These are phyloP conservation scores for Malurus melanocephalus DNA, from an alignment of 2,113 vertebrate genomes.

Conservation along the genomic window DNA sequence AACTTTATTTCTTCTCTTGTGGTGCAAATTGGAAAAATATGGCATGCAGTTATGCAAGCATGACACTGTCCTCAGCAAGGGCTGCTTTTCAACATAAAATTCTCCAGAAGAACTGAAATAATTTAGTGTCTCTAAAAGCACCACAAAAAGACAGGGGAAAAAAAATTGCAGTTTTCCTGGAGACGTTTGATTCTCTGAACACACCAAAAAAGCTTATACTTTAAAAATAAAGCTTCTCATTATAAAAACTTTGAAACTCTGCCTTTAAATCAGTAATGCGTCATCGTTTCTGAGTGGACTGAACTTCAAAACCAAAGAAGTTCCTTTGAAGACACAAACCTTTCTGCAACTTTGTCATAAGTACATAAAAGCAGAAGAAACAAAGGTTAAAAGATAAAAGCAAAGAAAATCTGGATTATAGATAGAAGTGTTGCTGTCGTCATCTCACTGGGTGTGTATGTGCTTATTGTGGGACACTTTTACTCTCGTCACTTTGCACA, in stretches of 20 bases:
- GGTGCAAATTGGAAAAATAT: conserved; percentile 24
- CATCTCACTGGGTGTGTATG: not conserved
- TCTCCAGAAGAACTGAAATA: not conserved
- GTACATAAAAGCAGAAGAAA: not conserved
- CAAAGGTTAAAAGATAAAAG: not conserved
- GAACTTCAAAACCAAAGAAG: not conserved
- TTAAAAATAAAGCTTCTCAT: not conserved
- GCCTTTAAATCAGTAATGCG: not conserved
- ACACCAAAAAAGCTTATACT: not conserved
- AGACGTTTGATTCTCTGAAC: not conserved
- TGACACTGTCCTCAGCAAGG: not conserved
- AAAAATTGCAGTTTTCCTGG: not conserved
- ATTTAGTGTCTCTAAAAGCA: not conserved
- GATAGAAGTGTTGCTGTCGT: not conserved
- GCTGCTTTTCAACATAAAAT: not conserved
- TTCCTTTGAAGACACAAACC: not conserved
- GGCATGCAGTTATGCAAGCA: not conserved
- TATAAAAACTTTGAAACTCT: not conserved
- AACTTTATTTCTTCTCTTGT: conserved; percentile 2
- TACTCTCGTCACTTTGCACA: not conserved
- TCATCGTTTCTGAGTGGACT: not conserved
- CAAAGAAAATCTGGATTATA: not conserved
- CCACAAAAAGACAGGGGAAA: not conserved
- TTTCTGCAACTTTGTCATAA: not conserved
- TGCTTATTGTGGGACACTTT: not conserved